These are phyloP conservation scores for Agapostemon virescens DNA, from an alignment of 2,888 invertebrate genomes.

Conservation along the genomic window DNA sequence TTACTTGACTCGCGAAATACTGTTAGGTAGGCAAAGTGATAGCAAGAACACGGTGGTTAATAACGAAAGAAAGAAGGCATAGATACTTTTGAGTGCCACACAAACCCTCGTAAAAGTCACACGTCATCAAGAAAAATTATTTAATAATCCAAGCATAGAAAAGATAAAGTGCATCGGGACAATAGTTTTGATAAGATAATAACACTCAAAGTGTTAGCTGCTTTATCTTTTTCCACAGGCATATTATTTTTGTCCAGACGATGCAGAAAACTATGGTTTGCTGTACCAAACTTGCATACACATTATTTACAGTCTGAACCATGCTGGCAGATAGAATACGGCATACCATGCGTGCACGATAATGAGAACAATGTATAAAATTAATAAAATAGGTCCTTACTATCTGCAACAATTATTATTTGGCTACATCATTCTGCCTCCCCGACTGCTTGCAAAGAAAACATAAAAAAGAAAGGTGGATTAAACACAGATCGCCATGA, in stretches of 20 bases:
- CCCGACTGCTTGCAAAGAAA: conserved; percentile 79
- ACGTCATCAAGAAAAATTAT: too few species aligned
- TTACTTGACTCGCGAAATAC: neutral
- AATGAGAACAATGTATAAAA: conserved; percentile 61
- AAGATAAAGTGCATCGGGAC: too few species aligned
- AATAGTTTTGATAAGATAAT: too few species aligned
- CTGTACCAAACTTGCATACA: conserved; percentile 1
- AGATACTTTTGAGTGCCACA: neutral
- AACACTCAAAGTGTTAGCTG: too few species aligned
- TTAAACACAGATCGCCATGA: conserved; percentile 58
- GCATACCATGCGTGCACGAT: conserved; percentile 52
- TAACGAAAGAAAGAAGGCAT: neutral
- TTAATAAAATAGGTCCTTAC: conserved; percentile 76
- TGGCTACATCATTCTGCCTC: conserved; percentile 79
- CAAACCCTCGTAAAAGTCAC: too few species aligned
- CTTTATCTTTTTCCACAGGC: neutral
- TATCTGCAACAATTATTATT: conserved; percentile 79
- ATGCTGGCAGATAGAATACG: conserved; percentile 24
- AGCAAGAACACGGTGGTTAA: neutral
- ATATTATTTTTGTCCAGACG: neutral
- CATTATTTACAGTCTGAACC: conserved; percentile 6
- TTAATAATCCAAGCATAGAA: too few species aligned
- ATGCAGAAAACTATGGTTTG: neutral
- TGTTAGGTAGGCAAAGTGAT: neutral
- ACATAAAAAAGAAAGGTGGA: conserved; percentile 72